Conservation (phyloP, 2,113 vertebrate genomes). For the Pagrus major region DNA sequence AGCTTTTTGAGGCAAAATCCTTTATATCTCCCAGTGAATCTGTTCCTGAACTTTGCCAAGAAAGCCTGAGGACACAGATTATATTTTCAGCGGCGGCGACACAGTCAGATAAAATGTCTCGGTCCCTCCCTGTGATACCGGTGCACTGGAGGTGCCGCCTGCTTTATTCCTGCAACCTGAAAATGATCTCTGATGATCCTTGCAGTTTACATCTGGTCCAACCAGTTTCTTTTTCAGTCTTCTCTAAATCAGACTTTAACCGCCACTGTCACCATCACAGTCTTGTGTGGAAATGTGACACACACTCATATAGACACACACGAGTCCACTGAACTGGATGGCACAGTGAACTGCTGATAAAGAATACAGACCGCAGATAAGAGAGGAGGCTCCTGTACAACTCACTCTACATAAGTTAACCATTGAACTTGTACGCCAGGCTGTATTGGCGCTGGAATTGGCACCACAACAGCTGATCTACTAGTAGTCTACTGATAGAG, state of each 20-base stretch:
- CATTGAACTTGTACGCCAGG: background rate
- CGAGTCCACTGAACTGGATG: background rate
- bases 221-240: background rate
- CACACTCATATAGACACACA: background rate
- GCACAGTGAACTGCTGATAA: background rate
- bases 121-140: background rate
- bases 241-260: background rate
- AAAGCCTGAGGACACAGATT: background rate
- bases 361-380: background rate
- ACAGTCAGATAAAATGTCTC: constrained; percentile 18
- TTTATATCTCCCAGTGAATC: background rate
- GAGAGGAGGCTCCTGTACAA: background rate
- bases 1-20: constrained; percentile 3
- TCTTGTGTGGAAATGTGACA: background rate
- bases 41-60: background rate
- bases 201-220: background rate
- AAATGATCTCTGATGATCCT: background rate
- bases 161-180: background rate
- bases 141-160: background rate
- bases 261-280: background rate
- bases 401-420: background rate
- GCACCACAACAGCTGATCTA: too few species aligned
- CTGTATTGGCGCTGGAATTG: too few species aligned
- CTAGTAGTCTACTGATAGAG: too few species aligned
- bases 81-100: constrained; percentile 20